Conservation (phyloP, 2,888 invertebrate genomes). For the Euproctis similis region DNA sequence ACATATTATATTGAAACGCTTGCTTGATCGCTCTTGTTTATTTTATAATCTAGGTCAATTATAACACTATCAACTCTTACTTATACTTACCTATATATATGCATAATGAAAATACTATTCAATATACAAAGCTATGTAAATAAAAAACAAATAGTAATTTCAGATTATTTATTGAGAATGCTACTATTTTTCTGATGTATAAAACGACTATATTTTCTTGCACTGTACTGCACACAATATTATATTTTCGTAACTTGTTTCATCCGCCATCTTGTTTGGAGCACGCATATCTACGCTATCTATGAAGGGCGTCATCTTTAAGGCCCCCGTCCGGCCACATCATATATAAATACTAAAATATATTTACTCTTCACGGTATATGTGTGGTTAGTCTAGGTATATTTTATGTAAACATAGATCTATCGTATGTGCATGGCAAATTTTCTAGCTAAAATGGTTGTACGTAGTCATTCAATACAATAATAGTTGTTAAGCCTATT, state of each 20-base stretch:
- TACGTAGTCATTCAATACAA: constrained; percentile 69
- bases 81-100: constrained; percentile 41
- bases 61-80: too few relatives aligned
- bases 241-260: constrained; percentile 69
- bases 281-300: constrained; percentile 58
- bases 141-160: constrained; percentile 64
- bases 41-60: constrained; percentile 45
- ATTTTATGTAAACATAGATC: constrained; percentile 46
- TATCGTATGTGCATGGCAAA: constrained; percentile 65
- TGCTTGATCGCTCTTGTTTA: constrained; percentile 27
- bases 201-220: constrained; percentile 59
- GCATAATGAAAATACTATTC: constrained; percentile 45
- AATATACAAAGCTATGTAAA: constrained; percentile 64
- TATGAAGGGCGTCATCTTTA: constrained; percentile 40
- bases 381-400: constrained; percentile 67
- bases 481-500: constrained; percentile 52
- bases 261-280: constrained; percentile 42
- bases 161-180: constrained; percentile 61
- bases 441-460: constrained; percentile 68
- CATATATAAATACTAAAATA: constrained; percentile 43
- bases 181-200: constrained; percentile 66
- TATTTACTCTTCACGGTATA: constrained; percentile 49
- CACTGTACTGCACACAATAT: constrained; percentile 60
- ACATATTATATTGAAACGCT: constrained; percentile 20
- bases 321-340: constrained; percentile 50